phyloP scores from a whole-genome alignment of 2,113 vertebrate species.

The Barbus barbus region DNA sequence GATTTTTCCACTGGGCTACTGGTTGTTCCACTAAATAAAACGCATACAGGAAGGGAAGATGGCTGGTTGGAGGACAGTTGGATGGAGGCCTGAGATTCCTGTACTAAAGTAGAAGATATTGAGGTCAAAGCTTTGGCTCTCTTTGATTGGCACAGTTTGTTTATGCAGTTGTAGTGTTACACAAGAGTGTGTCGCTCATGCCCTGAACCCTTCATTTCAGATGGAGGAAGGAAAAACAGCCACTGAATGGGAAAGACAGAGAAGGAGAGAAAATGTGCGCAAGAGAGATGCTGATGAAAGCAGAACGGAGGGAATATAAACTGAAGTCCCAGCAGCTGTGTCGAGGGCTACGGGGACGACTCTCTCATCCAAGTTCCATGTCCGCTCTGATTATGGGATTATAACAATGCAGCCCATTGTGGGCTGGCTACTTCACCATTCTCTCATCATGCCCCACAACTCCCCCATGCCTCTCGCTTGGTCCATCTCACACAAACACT shows the following conservation, averaged over 20 bases:
- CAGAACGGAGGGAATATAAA: constrained; percentile 64
- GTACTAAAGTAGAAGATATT: constrained; percentile 17
- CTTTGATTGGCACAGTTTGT: constrained; percentile 6
- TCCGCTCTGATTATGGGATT: constrained; percentile 73
- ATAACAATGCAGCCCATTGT: constrained; percentile 79
- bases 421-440: constrained; percentile 57
- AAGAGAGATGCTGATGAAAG: constrained; percentile 57
- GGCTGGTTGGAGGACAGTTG: constrained; percentile 1
- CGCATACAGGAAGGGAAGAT: neutral
- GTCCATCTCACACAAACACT: constrained; percentile 35
- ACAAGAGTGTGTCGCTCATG: constrained; percentile 22
- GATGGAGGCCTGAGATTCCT: neutral
- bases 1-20: constrained; percentile 57
- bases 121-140: constrained; percentile 10
- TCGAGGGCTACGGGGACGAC: constrained; percentile 71
- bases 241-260: constrained; percentile 52
- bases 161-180: constrained; percentile 25
- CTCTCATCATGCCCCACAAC: constrained; percentile 54
- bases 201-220: constrained; percentile 1
- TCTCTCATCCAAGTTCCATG: constrained; percentile 74
- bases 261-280: constrained; percentile 32
- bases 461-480: constrained; percentile 14
- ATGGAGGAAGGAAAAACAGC: constrained; percentile 43
- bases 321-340: constrained; percentile 74
- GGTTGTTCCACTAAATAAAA: constrained; percentile 50